Conservation (phyloP, 2,113 vertebrate species). For the Zingel zingel region DNA sequence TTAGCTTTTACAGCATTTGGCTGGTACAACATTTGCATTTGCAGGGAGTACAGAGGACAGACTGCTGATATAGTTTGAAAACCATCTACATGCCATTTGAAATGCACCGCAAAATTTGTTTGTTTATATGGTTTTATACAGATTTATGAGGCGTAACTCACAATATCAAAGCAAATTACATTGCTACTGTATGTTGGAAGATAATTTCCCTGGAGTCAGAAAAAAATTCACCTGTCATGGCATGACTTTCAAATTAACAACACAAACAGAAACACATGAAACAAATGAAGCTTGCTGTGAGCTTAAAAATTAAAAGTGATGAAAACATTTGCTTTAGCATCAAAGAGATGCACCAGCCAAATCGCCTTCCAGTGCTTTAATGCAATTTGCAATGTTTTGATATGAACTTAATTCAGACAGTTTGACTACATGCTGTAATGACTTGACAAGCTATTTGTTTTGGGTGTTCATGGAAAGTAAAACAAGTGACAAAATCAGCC, state of each 20-base stretch:
- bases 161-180: conserved; percentile 27
- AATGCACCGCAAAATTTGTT: conserved; percentile 40
- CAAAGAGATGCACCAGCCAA: conserved; percentile 40
- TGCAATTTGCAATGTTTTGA: conserved; percentile 28
- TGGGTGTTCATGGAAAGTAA: conserved; percentile 25
- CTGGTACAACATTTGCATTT: conserved; percentile 72
- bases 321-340: conserved; percentile 50
- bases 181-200: not conserved
- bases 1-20: conserved; percentile 78
- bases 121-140: conserved; percentile 32
- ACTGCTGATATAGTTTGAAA: conserved; percentile 43
- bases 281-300: conserved; percentile 31
- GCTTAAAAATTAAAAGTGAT: conserved; percentile 17
- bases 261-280: conserved; percentile 24
- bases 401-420: conserved; percentile 39
- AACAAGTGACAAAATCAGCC: conserved; percentile 34
- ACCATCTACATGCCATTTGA: conserved; percentile 35
- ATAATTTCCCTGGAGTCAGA: conserved; percentile 35
- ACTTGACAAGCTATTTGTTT: conserved; percentile 23
- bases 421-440: conserved; percentile 21
- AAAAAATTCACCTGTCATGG: conserved; percentile 17
- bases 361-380: conserved; percentile 19
- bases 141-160: conserved; percentile 34
- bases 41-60: conserved; percentile 49
- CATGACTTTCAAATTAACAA: conserved; percentile 33